phyloP scores from a whole-genome alignment of 2,797 vertebrate species.

The Otolemur crassicaudatus region DNA sequence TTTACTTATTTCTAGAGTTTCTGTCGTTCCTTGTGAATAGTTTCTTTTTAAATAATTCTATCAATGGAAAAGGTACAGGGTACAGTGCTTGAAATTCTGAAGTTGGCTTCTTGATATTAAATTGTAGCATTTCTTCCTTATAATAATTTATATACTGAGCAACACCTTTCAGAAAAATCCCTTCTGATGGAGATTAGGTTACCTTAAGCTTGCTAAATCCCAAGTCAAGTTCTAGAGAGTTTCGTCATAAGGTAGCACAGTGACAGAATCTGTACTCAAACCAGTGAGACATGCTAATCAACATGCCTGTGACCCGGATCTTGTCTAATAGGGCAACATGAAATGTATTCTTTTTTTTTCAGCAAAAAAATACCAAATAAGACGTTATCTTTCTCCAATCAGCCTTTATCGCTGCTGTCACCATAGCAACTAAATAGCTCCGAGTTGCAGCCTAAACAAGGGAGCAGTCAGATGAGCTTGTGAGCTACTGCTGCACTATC shows the following conservation, averaged over 20 bases:
- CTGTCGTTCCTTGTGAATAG: slow-evolving; percentile 86
- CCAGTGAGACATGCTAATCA: slow-evolving; percentile 71
- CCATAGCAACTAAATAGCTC: slow-evolving; percentile 76
- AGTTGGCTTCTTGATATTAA: slow-evolving; percentile 88
- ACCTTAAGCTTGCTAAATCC: slow-evolving; percentile 87
- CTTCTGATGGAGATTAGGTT: slow-evolving; percentile 87
- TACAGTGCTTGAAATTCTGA: slow-evolving; percentile 87
- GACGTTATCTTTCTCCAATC: slow-evolving; percentile 78
- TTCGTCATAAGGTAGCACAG: slow-evolving; percentile 82
- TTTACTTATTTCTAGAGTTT: slow-evolving; percentile 87
- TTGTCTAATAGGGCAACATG: slow-evolving; percentile 68
- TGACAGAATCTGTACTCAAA: slow-evolving; percentile 75
- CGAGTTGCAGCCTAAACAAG: slow-evolving; percentile 73
- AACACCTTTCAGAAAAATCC: slow-evolving; percentile 85
- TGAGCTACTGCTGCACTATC: slow-evolving; percentile 72
- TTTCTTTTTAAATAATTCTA: slow-evolving; percentile 88
- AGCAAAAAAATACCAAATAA: slow-evolving; percentile 61
- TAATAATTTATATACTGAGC: slow-evolving; percentile 86
- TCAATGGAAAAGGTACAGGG: slow-evolving; percentile 86
- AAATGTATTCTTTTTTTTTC: slow-evolving; percentile 64
- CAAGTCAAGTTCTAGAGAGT: slow-evolving; percentile 80
- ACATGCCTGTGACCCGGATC: slow-evolving; percentile 60
- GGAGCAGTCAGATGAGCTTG: slow-evolving; percentile 60
- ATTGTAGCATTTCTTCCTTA: slow-evolving; percentile 86
- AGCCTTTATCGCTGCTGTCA: slow-evolving; percentile 73